Conservation (phyloP, 2,113 vertebrate species). For the Sigmodon hispidus region DNA sequence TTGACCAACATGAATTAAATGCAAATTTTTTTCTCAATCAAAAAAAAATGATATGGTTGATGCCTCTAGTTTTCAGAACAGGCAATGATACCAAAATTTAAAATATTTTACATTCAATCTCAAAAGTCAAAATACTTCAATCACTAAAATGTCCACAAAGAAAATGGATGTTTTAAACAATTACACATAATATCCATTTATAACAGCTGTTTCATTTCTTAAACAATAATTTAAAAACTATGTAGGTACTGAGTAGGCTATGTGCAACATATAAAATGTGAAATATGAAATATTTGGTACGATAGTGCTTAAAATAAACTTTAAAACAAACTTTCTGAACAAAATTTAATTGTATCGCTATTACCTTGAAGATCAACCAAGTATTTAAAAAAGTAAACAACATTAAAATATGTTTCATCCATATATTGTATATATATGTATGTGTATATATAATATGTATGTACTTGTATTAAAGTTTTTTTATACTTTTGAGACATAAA, state of each 20-base stretch:
- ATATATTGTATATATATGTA: slow-evolving; percentile 89
- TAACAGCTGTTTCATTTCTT: slow-evolving; percentile 88
- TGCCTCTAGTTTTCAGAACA: slow-evolving; percentile 86
- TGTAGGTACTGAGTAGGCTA: slow-evolving; percentile 86
- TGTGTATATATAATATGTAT: slow-evolving; percentile 91
- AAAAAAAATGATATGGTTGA: slow-evolving; percentile 86
- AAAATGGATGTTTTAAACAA: slow-evolving; percentile 90
- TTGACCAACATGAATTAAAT: slow-evolving; percentile 85
- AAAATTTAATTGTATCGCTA: slow-evolving; percentile 90
- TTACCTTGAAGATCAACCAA: slow-evolving; percentile 91
- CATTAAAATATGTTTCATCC: slow-evolving; percentile 92
- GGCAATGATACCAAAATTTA: slow-evolving; percentile 86
- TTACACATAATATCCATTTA: slow-evolving; percentile 90
- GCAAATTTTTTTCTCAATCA: slow-evolving; percentile 83
- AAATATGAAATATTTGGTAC: slow-evolving; percentile 93
- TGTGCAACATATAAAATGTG: slow-evolving; percentile 92
- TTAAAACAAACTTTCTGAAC: slow-evolving; percentile 88
- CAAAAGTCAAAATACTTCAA: slow-evolving; percentile 92
- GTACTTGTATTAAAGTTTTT: slow-evolving; percentile 90
- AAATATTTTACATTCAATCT: slow-evolving; percentile 90
- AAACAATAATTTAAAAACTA: slow-evolving; percentile 92
- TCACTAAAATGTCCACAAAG: slow-evolving; percentile 90
- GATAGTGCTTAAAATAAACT: slow-evolving; percentile 91
- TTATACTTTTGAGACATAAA: slow-evolving; percentile 91
- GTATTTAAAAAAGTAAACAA: slow-evolving; percentile 93